Percentiles rank a stretch among this genome's conserved stretches.
phyloP scores from a whole-genome alignment of 2,888 invertebrate genomes.

The Drosophila colorata region DNA sequence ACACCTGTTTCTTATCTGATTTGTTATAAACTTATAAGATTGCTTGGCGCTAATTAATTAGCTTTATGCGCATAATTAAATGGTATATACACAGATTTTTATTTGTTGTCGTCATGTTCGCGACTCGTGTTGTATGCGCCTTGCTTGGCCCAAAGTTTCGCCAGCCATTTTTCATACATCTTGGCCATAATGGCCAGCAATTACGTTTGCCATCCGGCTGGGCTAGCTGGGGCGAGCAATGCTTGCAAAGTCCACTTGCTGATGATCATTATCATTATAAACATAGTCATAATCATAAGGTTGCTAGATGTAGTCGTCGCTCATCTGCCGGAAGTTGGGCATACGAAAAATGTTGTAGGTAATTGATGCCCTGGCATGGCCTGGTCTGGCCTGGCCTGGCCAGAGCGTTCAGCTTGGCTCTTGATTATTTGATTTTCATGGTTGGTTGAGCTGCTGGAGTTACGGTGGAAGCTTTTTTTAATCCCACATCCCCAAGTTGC shows the following conservation, averaged over 20 bases:
- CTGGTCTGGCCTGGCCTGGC: constrained; percentile 8
- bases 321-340: constrained; percentile 60
- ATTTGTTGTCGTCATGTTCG: constrained; percentile 52
- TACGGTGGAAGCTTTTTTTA: not conserved
- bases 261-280: constrained; percentile 30
- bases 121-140: constrained; percentile 4
- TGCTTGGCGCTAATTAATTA: constrained; percentile 58
- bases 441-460: constrained; percentile 47
- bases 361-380: constrained; percentile 48
- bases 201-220: constrained; percentile 53
- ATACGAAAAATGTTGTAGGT: constrained; percentile 46
- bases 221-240: not conserved
- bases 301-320: constrained; percentile 34
- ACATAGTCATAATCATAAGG: constrained; percentile 34
- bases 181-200: constrained; percentile 55
- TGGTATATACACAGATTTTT: constrained; percentile 41
- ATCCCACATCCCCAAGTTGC: constrained; percentile 12
- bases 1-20: constrained; percentile 56
- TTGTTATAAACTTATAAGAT: constrained; percentile 36
- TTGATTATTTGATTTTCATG: constrained; percentile 71
- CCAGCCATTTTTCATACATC: constrained; percentile 53
- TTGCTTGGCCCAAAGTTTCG: constrained; percentile 27
- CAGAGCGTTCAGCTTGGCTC: constrained; percentile 2
- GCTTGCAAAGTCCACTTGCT: constrained; percentile 31
- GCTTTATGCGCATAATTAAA: constrained; percentile 66